These are phyloP conservation scores for Borostomias antarcticus DNA, from an alignment of 2,797 vertebrate genomes.

Conservation along the genomic window DNA sequence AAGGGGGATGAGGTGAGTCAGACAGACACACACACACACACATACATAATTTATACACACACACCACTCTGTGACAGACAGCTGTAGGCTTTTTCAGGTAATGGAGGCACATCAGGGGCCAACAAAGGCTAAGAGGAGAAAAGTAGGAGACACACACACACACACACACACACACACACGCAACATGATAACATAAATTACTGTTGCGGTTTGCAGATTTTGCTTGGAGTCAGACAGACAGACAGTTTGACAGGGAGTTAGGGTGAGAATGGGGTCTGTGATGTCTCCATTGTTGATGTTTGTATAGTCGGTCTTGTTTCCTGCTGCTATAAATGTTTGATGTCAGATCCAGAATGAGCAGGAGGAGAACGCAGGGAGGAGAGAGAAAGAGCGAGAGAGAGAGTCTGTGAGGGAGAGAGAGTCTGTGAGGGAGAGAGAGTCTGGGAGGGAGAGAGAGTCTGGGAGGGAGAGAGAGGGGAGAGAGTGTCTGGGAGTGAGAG, in stretches of 20 bases:
- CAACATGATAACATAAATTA: background rate
- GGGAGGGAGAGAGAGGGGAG: background rate
- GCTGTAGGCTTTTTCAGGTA: constrained; percentile 42
- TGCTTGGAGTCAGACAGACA: constrained; percentile 8
- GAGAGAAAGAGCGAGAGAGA: constrained; percentile 1
- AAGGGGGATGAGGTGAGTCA: constrained; percentile 39
- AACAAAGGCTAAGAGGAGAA: background rate
- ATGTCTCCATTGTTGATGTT: constrained; percentile 11
- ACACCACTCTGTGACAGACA: constrained; percentile 53
- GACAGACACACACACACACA: background rate
- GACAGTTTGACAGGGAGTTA: background rate
- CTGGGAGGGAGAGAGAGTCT: background rate
- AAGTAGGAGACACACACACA: background rate
- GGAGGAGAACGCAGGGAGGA: constrained; percentile 16
- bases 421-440: background rate
- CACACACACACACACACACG: constrained; percentile 10
- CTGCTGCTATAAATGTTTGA: constrained; percentile 59
- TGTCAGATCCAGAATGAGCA: constrained; percentile 64
- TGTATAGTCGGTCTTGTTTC: constrained; percentile 56
- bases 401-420: background rate
- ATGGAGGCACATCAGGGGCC: constrained; percentile 21
- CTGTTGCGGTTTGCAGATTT: background rate
- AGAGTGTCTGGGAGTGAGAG: background rate
- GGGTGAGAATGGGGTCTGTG: constrained; percentile 25
- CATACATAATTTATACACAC: constrained; percentile 31